A percentile compares a stretch with the other conserved stretches of the same genome.
Conservation (phyloP, 2,113 vertebrate genomes). For the Paramormyrops kingsleyae region DNA sequence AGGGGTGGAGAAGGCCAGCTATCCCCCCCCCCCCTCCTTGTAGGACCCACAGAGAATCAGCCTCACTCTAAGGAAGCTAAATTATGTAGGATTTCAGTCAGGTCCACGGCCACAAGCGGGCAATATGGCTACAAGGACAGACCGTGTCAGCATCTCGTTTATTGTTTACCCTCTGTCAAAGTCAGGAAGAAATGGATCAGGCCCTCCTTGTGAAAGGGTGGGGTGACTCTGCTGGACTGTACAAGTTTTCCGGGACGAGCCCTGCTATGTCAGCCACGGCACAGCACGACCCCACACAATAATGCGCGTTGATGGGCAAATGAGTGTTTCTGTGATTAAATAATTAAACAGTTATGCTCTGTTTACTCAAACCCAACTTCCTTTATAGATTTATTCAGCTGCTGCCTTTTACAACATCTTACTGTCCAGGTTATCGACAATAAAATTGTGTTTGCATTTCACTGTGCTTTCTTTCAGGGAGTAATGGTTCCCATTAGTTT, state of each 20-base stretch:
- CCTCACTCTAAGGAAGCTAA: conserved; percentile 44
- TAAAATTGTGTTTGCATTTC: conserved; percentile 36
- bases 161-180: conserved; percentile 38
- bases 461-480: conserved; percentile 32
- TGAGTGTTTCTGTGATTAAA: conserved; percentile 22
- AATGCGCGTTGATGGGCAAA: conserved; percentile 21
- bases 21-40: conserved; percentile 22
- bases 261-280: neutral
- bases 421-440: conserved; percentile 38
- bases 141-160: conserved; percentile 57
- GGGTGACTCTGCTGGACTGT: neutral
- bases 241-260: neutral
- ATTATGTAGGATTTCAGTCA: conserved; percentile 60
- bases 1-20: conserved; percentile 24
- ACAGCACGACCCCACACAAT: neutral
- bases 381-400: conserved; percentile 15
- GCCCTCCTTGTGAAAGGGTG: neutral
- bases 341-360: conserved; percentile 37
- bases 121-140: conserved; percentile 62
- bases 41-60: conserved; percentile 31
- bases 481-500: neutral
- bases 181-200: conserved; percentile 28
- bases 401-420: conserved; percentile 24
- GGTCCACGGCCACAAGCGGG: conserved; percentile 57
- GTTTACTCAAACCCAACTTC: conserved; percentile 29